A percentile compares a stretch with the other conserved stretches of the same genome.
Evolutionary conservation across 2,113 vertebrate genomes (phyloP).

Genomic region (Nymphicus hollandicus): DNA sequence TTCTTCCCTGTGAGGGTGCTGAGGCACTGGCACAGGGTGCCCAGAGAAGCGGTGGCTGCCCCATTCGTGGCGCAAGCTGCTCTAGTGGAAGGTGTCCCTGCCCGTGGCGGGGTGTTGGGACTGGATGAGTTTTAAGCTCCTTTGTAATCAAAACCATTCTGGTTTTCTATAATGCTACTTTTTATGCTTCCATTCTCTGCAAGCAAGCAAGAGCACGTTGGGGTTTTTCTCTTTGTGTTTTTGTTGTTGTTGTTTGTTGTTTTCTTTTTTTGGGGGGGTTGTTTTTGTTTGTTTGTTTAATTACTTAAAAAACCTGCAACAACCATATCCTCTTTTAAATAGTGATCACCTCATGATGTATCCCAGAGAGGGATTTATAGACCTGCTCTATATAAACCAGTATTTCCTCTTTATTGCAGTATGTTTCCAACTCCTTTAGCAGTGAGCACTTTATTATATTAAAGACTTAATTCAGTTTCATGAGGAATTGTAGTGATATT

Average conservation of each 20-base stretch:
- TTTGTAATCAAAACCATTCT: background rate
- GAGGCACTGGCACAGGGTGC: too few species aligned
- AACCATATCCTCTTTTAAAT: background rate
- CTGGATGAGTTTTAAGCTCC: background rate
- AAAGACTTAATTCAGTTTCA: background rate
- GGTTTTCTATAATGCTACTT: background rate
- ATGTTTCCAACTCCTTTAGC: background rate
- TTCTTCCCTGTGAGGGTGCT: too few species aligned
- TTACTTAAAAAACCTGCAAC: background rate
- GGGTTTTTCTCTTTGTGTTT: background rate
- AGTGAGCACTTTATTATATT: rapidly evolving
- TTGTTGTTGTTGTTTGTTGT: background rate
- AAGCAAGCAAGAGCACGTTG: too few species aligned
- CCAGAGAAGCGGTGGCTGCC: too few species aligned
- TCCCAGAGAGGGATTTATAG: background rate
- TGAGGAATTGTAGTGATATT: rapidly evolving
- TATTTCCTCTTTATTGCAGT: background rate
- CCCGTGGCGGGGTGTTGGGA: background rate
- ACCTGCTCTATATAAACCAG: rapidly evolving
- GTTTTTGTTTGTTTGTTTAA: background rate
- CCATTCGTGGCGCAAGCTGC: too few species aligned
- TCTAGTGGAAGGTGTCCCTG: background rate
- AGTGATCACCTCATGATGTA: background rate
- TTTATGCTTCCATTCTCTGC: background rate
- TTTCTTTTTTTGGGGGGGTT: background rate